Evolutionary conservation across 2,888 invertebrate genomes (phyloP).

Genomic region (Eristalinus aeneus): DNA sequence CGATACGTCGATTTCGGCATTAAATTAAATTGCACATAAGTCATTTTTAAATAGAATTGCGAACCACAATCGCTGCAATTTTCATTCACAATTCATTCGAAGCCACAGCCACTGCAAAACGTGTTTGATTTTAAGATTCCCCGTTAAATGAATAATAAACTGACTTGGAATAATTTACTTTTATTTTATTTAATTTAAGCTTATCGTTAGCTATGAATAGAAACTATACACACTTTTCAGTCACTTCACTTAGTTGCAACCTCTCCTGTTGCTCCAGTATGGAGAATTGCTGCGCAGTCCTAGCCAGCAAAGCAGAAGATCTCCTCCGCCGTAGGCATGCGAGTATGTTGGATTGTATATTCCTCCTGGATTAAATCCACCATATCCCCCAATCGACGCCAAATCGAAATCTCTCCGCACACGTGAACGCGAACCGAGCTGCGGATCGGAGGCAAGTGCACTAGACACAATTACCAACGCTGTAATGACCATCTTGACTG

Average conservation of each 20-base stretch:
- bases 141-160: no score
- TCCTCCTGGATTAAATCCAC: constrained; percentile 11
- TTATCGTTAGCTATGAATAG: not conserved
- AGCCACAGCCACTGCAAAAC: no score
- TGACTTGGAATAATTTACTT: no score
- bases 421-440: not conserved
- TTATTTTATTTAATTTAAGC: not conserved
- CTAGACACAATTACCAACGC: not conserved
- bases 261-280: not conserved
- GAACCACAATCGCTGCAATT: no score
- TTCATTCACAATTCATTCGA: no score
- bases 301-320: not conserved
- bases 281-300: not conserved
- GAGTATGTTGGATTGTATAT: not conserved
- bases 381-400: not conserved
- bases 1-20: no score
- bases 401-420: not conserved
- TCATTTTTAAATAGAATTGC: no score
- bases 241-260: not conserved
- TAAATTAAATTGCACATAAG: no score
- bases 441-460: not conserved
- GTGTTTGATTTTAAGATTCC: no score
- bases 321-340: not conserved
- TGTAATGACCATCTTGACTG: not conserved
- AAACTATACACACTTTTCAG: not conserved